Evolutionary conservation across 2,797 vertebrate species (phyloP).

Genomic region (Trichosurus vulpecula): DNA sequence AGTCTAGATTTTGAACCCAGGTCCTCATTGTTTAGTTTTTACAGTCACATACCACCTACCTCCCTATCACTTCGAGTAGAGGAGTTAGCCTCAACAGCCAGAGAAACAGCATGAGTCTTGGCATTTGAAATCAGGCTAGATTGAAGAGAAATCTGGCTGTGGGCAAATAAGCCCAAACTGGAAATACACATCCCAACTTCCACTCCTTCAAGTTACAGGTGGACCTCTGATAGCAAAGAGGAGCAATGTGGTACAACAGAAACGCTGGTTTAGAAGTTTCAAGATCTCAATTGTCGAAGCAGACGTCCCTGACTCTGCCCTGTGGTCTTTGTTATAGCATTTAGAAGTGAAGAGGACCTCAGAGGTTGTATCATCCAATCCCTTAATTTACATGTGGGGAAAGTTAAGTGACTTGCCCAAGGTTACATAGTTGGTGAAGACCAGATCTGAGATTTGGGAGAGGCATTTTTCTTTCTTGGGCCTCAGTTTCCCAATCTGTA

Average conservation of each 20-base stretch:
- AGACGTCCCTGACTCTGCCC: background rate
- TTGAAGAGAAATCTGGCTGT: background rate
- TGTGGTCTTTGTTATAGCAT: background rate
- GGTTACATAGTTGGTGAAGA: background rate
- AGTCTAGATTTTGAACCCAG: background rate
- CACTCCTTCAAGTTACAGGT: background rate
- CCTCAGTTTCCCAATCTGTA: background rate
- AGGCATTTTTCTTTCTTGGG: background rate
- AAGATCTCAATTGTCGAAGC: background rate
- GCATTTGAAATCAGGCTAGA: background rate
- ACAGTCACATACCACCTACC: background rate
- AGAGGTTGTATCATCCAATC: background rate
- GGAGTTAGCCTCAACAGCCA: no score
- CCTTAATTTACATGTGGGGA: background rate
- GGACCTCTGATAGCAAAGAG: no score
- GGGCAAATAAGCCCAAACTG: background rate
- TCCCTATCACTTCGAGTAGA: background rate
- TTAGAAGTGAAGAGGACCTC: background rate
- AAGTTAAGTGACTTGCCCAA: background rate
- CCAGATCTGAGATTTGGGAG: background rate
- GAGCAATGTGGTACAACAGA: background rate
- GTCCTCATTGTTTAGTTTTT: background rate
- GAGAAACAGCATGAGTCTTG: background rate
- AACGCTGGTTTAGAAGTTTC: background rate
- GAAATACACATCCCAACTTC: background rate